Evolutionary conservation across 2,888 invertebrate genomes (phyloP).

Genomic region (Drosophila meridionalis): DNA sequence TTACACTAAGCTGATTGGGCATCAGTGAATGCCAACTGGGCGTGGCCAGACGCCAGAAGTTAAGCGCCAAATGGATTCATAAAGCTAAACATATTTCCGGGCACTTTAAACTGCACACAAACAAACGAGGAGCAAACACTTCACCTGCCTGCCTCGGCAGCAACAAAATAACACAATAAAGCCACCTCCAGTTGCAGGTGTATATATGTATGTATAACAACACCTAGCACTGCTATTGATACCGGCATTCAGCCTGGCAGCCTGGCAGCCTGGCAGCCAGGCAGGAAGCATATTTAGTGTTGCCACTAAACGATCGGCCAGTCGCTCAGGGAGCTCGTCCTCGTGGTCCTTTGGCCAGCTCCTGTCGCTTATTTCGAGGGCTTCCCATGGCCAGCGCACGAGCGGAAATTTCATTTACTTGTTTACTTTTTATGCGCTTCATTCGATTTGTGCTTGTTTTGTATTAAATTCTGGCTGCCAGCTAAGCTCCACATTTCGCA

Average conservation of each 20-base stretch:
- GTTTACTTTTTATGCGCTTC: constrained; percentile 65
- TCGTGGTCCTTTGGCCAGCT: constrained; percentile 10
- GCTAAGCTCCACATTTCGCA: constrained; percentile 39
- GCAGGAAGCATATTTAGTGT: constrained; percentile 42
- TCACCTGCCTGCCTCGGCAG: constrained; percentile 16
- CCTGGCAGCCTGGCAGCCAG: constrained; percentile 4
- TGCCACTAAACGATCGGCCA: constrained; percentile 44
- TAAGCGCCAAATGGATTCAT: constrained; percentile 48
- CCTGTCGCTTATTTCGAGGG: constrained; percentile 16
- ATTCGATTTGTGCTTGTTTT: constrained; percentile 48
- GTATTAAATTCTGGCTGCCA: constrained; percentile 40
- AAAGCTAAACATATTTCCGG: constrained; percentile 75
- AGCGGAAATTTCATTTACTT: constrained; percentile 80
- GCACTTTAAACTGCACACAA: constrained; percentile 67
- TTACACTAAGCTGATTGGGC: constrained; percentile 55
- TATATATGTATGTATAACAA: constrained; percentile 3
- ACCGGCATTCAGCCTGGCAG: constrained; percentile 21
- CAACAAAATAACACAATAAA: constrained; percentile 6
- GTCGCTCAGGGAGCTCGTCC: constrained; percentile 16
- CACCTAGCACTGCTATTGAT: constrained; percentile 43
- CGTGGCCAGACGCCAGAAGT: constrained; percentile 24
- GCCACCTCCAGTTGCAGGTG: neutral
- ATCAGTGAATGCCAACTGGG: constrained; percentile 19
- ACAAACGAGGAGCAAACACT: constrained; percentile 28
- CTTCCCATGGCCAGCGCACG: constrained; percentile 28